These are phyloP conservation scores for Ceratoteleas bidentatus DNA, from an alignment of 1,140 invertebrate species.

Conservation along the genomic window DNA sequence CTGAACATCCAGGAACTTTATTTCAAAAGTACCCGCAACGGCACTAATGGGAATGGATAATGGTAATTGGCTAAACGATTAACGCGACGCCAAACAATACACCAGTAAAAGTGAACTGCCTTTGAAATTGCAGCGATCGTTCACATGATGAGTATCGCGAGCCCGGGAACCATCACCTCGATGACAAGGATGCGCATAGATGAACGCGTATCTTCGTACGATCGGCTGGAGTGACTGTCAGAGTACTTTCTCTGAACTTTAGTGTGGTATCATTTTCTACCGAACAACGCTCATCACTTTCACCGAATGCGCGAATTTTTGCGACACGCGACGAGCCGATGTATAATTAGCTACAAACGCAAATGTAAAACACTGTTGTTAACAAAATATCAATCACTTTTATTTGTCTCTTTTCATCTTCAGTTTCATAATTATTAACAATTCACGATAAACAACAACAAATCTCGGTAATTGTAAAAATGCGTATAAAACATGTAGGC, in stretches of 20 bases:
- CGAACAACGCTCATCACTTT: constrained; percentile 51
- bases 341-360: constrained; percentile 19
- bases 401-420: constrained; percentile 67
- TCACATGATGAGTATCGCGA: constrained; percentile 7
- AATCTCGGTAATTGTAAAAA: constrained; percentile 58
- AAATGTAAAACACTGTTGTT: constrained; percentile 42
- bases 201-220: constrained; percentile 8
- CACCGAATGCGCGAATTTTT: constrained; percentile 45
- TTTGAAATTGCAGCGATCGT: constrained; percentile 2
- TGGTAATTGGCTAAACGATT: constrained; percentile 6
- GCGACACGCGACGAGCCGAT: constrained; percentile 16
- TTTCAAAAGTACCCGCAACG: constrained; percentile 6
- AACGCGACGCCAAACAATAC: constrained; percentile 8
- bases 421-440: constrained; percentile 75
- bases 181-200: constrained; percentile 10
- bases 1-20: too few species aligned
- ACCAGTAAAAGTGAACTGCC: constrained; percentile 5
- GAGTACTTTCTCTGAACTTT: constrained; percentile 53
- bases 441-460: constrained; percentile 72
- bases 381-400: constrained; percentile 77
- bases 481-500: constrained; percentile 52
- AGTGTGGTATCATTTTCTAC: constrained; percentile 45
- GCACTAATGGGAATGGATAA: constrained; percentile 2
- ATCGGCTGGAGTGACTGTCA: constrained; percentile 45
- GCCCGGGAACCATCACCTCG: background rate